Evolutionary conservation across 2,888 invertebrate genomes (phyloP), one percentile per base, ranked within the genome.

Genomic region (Tachina lurida): DNA sequence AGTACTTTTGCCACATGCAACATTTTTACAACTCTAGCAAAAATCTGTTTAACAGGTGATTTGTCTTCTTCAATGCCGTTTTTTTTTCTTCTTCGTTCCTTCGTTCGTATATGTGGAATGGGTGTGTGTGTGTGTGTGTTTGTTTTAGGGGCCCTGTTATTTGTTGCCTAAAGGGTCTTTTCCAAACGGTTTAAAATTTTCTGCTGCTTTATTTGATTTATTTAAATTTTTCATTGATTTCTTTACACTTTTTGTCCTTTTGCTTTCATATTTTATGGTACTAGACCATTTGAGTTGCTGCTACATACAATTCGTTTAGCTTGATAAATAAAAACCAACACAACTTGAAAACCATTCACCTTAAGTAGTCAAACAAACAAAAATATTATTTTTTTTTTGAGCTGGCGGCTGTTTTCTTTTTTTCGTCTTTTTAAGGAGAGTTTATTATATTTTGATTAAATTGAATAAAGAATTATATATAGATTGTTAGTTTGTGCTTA

Each of bases 31-130:
- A 63, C 41, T 78, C 52, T 47, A 31, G 17, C 41, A 43, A 17
- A 54, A 54, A 71, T 71, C 62, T 54, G 62, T 71, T 78, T 71
- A 85, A 78, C 85, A 85, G 85, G 85, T 85, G 85, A 85, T 85
- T 85, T 85, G 85, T 85, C 81, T 81, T 74, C 68, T 62, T 81
- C 80, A 73, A 68, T 65, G 71, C 41, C 43, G 12, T 63, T 58
- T 22, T 58, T 58, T 31, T 58, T n/a, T 15, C 0, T 62, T 45
- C 7, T 56, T 22, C 10, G 22, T 22, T n/a, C n/a, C n/a, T n/a
- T 31, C n/a, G 54, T 60, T 60, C 17, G 22, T 31, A 43, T 67
- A 3, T 15, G 41, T 9, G 41, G n/a, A n/a, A n/a, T 22, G 41
- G 43, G 39, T 19, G 31, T 41, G 17, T 3, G 43, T n/a, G n/a